Evolutionary conservation across 2,888 invertebrate genomes (phyloP), one percentile per base, ranked within the genome.

Genomic region (Thymelicus acteon): DNA sequence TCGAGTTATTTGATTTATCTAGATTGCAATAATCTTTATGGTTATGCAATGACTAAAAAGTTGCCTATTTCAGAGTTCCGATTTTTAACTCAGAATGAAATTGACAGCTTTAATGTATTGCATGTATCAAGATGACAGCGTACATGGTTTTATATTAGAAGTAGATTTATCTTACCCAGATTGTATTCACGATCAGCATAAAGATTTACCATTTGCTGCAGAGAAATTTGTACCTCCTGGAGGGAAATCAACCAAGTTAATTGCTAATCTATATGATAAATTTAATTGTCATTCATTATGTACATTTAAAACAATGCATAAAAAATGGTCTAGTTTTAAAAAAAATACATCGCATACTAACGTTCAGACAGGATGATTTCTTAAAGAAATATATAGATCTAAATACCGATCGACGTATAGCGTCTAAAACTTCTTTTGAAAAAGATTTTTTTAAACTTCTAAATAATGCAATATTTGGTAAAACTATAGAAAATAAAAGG

Each of bases 11-110:
- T 85, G 13, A 60, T 78, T 31, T 82, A 81, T 67, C 73, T 79
- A 6, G 82, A 83, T 73, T 37, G 81, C 31, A 81, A 82, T 65
- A 85, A 83, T 73, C 69, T 82, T 31, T 84, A 82, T 71, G 81
- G 80, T 5, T 77, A 71, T 72, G 79, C 77, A 1, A 76, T 82
- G 77, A 64, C 40, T 7, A 72, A 79, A 54, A 44, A 48, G 62
- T 13, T 63, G 24, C 63, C 63, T 48, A 31, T 31, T 13, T 31
- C 31, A 57, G 31, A 57, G 8, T 57, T 52, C 13, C 49, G 49
- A 13, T 40, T 40, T 40, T 57, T 58, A 60, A 60, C 12, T 40
- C 40, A 60, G 40, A 19, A 60, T 13, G 49, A 49, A 15, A n/a
- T 49, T 6, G n/a, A 4, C n/a, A 15, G 49, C n/a, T 40, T 49